Evolutionary conservation across 2,797 vertebrate species (phyloP).

Genomic region (Miichthys miiuy): DNA sequence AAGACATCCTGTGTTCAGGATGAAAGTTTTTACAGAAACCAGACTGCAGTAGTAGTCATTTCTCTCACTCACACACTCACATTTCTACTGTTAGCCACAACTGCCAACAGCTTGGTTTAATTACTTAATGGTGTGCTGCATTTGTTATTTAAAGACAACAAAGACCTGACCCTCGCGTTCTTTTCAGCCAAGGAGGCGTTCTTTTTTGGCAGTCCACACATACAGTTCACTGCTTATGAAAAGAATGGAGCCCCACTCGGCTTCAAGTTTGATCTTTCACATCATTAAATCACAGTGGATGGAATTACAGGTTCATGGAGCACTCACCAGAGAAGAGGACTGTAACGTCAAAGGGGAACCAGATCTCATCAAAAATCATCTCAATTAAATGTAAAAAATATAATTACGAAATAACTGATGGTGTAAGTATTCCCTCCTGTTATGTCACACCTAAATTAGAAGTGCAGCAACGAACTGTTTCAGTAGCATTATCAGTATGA

Average conservation of each 20-base stretch:
- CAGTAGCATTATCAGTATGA: not conserved
- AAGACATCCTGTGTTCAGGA: conserved; percentile 17
- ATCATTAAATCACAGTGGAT: conserved; percentile 36
- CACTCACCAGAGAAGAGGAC: not conserved
- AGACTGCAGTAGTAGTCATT: conserved; percentile 6
- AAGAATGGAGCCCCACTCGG: not conserved
- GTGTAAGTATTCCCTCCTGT: not conserved
- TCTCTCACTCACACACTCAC: not conserved
- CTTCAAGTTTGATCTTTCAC: conserved; percentile 2
- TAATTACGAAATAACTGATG: not conserved
- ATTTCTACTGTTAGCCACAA: not conserved
- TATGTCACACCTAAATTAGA: not conserved
- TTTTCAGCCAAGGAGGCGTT: conserved; percentile 4
- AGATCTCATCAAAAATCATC: not conserved
- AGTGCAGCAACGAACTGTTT: not conserved
- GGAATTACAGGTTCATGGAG: not conserved
- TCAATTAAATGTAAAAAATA: not conserved
- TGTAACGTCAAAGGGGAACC: not conserved
- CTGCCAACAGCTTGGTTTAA: conserved; percentile 20
- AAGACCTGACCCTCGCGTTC: not conserved
- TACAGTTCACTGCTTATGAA: not conserved
- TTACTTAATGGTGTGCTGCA: conserved; percentile 2
- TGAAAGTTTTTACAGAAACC: conserved; percentile 15
- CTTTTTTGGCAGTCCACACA: not conserved
- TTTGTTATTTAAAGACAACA: conserved; percentile 15